phyloP scores from a whole-genome alignment of 2,113 vertebrate genomes.

The Syrmaticus mikado region DNA sequence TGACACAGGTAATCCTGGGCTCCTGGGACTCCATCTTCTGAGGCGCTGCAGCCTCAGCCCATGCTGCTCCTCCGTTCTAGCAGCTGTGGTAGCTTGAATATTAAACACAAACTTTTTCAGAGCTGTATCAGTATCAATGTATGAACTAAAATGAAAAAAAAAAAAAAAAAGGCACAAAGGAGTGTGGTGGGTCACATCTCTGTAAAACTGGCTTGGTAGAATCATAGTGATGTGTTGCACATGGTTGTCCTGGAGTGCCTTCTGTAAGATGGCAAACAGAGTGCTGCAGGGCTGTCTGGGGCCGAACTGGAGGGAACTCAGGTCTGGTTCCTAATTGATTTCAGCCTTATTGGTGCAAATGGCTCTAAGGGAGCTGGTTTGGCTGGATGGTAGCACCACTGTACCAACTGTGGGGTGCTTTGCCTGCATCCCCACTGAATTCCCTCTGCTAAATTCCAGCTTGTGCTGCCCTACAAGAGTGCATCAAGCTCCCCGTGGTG shows the following conservation, averaged over 20 bases:
- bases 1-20: not conserved
- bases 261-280: accelerated
- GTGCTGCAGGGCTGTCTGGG: not conserved
- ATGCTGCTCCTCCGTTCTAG: accelerated
- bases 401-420: accelerated
- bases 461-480: not conserved
- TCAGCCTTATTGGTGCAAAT: accelerated
- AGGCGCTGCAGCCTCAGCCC: not conserved
- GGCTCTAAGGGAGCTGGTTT: accelerated
- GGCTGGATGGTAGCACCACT: no score
- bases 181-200: not conserved
- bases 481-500: not conserved
- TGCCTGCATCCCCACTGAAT: not conserved
- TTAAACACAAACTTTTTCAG: not conserved
- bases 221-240: accelerated
- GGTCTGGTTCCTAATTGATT: not conserved
- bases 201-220: not conserved
- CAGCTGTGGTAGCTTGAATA: accelerated
- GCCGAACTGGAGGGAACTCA: not conserved
- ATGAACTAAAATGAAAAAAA: accelerated
- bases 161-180: not conserved
- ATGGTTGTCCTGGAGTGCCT: accelerated
- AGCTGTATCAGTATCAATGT: accelerated
- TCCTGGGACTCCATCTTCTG: not conserved
- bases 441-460: not conserved